Evolutionary conservation across 2,888 invertebrate genomes (phyloP), one percentile per base, ranked within the genome.

Genomic region (Agrypnus murinus): DNA sequence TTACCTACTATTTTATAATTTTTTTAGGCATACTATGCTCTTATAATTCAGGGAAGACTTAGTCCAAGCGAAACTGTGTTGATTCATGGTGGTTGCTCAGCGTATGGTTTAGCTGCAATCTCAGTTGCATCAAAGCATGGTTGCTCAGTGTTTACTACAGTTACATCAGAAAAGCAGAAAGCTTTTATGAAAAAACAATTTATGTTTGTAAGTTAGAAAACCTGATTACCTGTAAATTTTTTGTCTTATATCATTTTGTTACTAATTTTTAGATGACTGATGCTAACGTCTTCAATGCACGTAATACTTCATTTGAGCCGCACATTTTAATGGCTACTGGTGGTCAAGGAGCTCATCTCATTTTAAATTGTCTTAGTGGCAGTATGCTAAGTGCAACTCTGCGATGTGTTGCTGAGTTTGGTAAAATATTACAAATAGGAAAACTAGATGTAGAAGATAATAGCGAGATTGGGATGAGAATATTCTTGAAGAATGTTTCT

Each of bases 301-400:
- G 82, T 34, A 78, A 96, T 81, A 88, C 92, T 0, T 91, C 92
- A 0, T 99, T 98, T 83, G 97, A 98, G 84, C 89, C 92, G 66
- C 91, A 95, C 88, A 89, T 99, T 50, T 88, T 94, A 78, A 88
- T 88, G 62, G 90, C 92, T 77, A 98, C 98, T 0, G 89, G 92
- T 14, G 98, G 98, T 10, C 88, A 88, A 77, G 97, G 98, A 45
- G 98, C 98, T 0, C 94, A 99, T 80, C 87, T 98, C 65, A 94
- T 98, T 31, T 86, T 96, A 9, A 99, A 99, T 84, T 96, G 96
- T 0, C 86, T 98, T 45, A 91, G 97, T 0, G 97, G 96, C 78
- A 96, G 96, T 50, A 95, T 97, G 82, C 87, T 98, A 0, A 89
- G 91, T 80, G 93, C 90, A 0, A 90, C 92, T 0, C 84, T 91